phyloP scores from a whole-genome alignment of 2,888 invertebrate genomes.

The Hyppa rectilinea region DNA sequence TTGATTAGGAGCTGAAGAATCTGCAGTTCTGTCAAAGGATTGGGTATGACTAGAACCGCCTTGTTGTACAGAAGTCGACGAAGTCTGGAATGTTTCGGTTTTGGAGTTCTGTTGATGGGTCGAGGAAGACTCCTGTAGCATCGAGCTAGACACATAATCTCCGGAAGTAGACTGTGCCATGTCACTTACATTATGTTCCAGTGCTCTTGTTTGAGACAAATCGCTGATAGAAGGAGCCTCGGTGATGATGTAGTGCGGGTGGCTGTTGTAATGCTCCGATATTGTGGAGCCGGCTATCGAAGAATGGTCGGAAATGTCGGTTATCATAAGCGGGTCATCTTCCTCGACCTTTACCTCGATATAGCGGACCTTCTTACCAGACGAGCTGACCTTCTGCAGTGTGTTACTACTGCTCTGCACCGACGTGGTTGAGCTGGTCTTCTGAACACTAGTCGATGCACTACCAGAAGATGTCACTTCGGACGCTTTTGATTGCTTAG shows the following conservation, averaged over 20 bases:
- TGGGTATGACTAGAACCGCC: conserved; percentile 84
- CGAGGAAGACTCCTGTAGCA: conserved; percentile 83
- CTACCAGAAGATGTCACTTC: conserved; percentile 84
- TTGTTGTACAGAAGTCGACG: conserved; percentile 84
- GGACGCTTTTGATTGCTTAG: conserved; percentile 86
- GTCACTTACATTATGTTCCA: conserved; percentile 84
- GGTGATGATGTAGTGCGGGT: conserved; percentile 89
- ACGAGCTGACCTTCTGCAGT: conserved; percentile 84
- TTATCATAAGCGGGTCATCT: conserved; percentile 90
- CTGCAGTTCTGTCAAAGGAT: conserved; percentile 82
- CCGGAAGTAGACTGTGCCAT: conserved; percentile 86
- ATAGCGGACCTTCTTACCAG: conserved; percentile 89
- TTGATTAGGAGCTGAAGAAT: conserved; percentile 82
- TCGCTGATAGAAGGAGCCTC: conserved; percentile 88
- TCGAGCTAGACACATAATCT: conserved; percentile 85
- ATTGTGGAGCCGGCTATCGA: conserved; percentile 87
- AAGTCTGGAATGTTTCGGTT: conserved; percentile 85
- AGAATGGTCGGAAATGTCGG: conserved; percentile 87
- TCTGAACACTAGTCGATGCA: conserved; percentile 88
- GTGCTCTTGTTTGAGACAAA: conserved; percentile 84
- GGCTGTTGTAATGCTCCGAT: conserved; percentile 88
- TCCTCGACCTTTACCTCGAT: conserved; percentile 90
- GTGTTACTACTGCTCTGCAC: conserved; percentile 86
- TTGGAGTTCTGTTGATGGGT: conserved; percentile 86
- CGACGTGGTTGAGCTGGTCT: conserved; percentile 83